phyloP scores from a whole-genome alignment of 2,888 invertebrate genomes.

The Athripsodes cinereus region DNA sequence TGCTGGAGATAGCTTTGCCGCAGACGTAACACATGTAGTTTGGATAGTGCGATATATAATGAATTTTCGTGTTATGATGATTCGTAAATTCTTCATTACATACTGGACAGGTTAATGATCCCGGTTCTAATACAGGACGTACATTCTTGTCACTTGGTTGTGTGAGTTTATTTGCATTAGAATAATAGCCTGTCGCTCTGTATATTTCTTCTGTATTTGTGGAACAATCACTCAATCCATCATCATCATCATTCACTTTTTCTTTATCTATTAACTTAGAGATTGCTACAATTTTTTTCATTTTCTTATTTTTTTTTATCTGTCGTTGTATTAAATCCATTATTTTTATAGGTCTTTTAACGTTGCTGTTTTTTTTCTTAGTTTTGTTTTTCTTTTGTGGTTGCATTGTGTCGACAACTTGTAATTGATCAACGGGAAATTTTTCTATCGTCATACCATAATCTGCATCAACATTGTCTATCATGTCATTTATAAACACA shows the following conservation, averaged over 20 bases:
- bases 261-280: too few species aligned
- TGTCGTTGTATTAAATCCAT: not conserved
- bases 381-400: too few species aligned
- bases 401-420: too few species aligned
- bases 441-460: too few species aligned
- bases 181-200: not conserved
- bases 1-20: not conserved
- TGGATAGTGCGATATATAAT: not conserved
- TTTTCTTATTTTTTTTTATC: not conserved
- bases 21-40: not conserved
- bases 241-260: not conserved
- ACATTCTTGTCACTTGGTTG: too few species aligned
- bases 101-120: not conserved
- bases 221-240: not conserved
- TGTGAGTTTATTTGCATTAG: too few species aligned
- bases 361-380: too few species aligned
- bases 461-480: too few species aligned
- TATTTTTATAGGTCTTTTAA: not conserved
- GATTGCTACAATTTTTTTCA: not conserved
- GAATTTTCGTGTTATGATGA: not conserved
- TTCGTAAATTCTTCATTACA: not conserved
- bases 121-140: too few species aligned
- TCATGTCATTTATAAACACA: too few species aligned
- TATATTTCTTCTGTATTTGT: not conserved
- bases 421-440: too few species aligned